Conservation (phyloP, 2,113 vertebrate genomes). For the Ptilorrhoa leucosticta region DNA sequence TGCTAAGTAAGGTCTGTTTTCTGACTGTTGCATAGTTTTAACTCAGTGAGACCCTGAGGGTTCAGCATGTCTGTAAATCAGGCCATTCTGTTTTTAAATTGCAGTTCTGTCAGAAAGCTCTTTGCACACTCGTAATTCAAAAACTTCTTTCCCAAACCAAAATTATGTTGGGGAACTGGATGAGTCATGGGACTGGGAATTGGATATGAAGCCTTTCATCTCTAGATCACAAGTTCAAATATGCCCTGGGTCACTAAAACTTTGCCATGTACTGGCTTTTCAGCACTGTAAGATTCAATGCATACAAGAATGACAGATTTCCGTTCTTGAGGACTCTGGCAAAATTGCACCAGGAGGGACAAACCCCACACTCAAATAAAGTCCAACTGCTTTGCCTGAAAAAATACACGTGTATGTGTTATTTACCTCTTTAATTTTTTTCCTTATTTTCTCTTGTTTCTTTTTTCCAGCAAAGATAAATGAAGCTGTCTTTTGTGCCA, state of each 20-base stretch:
- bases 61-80: constrained; percentile 7
- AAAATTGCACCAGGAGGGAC: background rate
- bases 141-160: constrained; percentile 45
- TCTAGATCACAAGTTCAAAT: constrained; percentile 43
- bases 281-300: background rate
- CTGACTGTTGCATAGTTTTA: background rate
- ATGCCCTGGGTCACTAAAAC: constrained; percentile 7
- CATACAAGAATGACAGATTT: background rate
- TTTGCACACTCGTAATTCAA: background rate
- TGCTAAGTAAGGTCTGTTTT: background rate
- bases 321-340: background rate
- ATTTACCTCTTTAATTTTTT: background rate
- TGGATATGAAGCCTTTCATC: constrained; percentile 34
- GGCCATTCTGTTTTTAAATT: background rate
- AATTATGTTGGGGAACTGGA: background rate
- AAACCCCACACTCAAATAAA: background rate
- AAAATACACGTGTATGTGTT: background rate
- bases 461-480: background rate
- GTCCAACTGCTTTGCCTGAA: background rate
- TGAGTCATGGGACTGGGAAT: constrained; percentile 47
- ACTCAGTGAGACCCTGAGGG: background rate
- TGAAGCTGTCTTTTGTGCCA: background rate
- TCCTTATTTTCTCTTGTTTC: background rate
- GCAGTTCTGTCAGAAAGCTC: background rate
- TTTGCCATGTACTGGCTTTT: constrained; percentile 5